Base-by-base conservation (phyloP, 2,888 invertebrate genomes). In the Stratiomys singularior region DNA sequence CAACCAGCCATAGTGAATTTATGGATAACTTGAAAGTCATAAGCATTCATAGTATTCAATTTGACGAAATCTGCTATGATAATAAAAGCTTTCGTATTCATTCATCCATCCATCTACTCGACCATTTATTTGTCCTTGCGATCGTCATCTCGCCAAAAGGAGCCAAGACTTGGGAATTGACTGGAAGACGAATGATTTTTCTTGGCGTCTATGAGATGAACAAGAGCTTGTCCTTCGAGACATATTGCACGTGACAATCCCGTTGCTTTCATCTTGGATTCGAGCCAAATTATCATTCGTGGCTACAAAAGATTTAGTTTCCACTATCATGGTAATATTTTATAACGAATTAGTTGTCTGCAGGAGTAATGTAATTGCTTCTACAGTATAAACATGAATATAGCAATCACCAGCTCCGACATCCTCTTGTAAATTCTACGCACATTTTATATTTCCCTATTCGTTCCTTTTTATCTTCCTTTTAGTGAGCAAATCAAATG, bases 1-100 rank as follows among this genome's bases (percentile, higher is more conserved):
- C 23, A 13, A 66, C 18, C 11, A 66, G 21, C 18, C 9, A 66
- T 37, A n/a, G 11, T 30, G n/a, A 56, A 72, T 72, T 72, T 72
- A 72, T 72, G 71, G 13, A 25, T 27, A 66, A 15, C 28, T 18
- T 56, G 56, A 69, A 69, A 56, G 71, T 72, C 52, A 72, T 56
- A 72, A 72, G 56, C 52, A 72, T 72, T 72, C 71, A 72, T 72
- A 28, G 56, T 23, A 52, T 52, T 72, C 71, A 72, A 72, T 72
- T 71, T 72, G 52, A 15, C 28, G 56, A n/a, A 56, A 23, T 25
- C 46, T 69, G 69, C 21, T 15, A 30, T 37, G 27, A 66, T 66
- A 66, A 66, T 66, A 66, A 66, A 66, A 66, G 37, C n/a, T 30
- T 44, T 44, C 66, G 21, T 27, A 66, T n/a, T 30, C 23, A 66